These are phyloP conservation scores for Hypomecis punctinalis DNA, from an alignment of 2,888 invertebrate species.

Conservation along the genomic window DNA sequence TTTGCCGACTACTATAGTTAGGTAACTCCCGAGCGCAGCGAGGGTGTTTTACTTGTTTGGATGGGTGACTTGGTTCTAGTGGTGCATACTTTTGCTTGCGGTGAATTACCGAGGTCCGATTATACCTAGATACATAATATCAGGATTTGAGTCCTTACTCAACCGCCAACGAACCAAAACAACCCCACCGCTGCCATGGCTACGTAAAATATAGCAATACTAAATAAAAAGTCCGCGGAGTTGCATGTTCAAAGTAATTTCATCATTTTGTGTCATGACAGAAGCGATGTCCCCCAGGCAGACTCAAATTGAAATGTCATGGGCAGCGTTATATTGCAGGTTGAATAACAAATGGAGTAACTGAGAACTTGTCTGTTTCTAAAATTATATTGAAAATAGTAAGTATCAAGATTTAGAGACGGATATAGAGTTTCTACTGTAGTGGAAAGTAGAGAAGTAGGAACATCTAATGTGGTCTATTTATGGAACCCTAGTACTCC, in stretches of 20 bases:
- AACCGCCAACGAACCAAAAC: neutral
- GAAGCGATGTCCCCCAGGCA: conserved; percentile 12
- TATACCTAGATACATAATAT: too few relatives aligned
- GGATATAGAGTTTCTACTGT: too few relatives aligned
- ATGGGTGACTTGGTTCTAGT: too few relatives aligned
- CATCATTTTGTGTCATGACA: conserved; percentile 9
- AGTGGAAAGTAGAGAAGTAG: too few relatives aligned
- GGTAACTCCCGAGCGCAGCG: too few relatives aligned
- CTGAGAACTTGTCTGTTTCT: conserved; percentile 8
- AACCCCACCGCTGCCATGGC: too few relatives aligned
- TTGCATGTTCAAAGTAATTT: conserved; percentile 12
- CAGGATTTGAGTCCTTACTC: neutral
- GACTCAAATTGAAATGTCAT: conserved; percentile 21
- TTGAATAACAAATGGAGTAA: conserved; percentile 3
- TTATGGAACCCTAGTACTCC: too few relatives aligned
- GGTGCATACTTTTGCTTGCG: too few relatives aligned
- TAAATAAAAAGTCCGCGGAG: neutral
- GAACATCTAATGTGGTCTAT: too few relatives aligned
- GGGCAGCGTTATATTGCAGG: conserved; percentile 8
- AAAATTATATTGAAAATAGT: neutral
- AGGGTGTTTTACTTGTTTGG: too few relatives aligned
- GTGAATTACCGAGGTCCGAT: too few relatives aligned
- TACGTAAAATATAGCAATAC: neutral
- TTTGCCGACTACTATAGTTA: too few relatives aligned
- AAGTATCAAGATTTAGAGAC: neutral